phyloP scores from a whole-genome alignment of 2,888 invertebrate species.

The Dicranocentrus wangi region DNA sequence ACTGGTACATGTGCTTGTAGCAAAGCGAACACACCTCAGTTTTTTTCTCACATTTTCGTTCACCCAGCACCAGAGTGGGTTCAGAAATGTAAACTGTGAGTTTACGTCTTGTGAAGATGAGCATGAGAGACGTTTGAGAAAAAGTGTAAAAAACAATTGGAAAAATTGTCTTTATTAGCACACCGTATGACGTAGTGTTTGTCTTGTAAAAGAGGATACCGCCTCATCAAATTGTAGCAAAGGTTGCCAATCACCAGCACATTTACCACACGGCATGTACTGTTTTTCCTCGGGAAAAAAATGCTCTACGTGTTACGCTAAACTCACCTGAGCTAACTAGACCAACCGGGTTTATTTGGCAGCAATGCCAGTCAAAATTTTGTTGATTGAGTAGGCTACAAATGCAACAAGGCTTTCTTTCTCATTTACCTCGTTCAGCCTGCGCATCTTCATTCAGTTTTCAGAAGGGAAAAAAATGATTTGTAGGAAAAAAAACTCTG shows the following conservation, averaged over 20 bases:
- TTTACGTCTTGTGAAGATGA: no score
- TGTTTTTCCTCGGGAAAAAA: no score
- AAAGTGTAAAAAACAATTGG: constrained; percentile 21
- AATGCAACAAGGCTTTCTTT: no score
- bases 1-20: neutral
- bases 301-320: neutral
- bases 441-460: neutral
- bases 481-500: constrained; percentile 5
- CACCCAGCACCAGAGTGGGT: no score
- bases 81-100: no score
- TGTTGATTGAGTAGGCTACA: no score
- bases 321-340: constrained; percentile 13
- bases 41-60: constrained; percentile 17
- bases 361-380: neutral
- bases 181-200: neutral
- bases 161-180: constrained; percentile 43
- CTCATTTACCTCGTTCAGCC: no score
- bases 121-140: neutral
- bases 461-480: neutral
- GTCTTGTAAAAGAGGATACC: constrained; percentile 17
- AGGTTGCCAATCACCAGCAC: constrained; percentile 6
- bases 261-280: no score
- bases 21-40: constrained; percentile 17
- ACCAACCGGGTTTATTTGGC: constrained; percentile 44
- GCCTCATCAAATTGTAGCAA: constrained; percentile 43